phyloP scores from a whole-genome alignment of 2,797 vertebrate genomes.

The Phalanger gymnotis region DNA sequence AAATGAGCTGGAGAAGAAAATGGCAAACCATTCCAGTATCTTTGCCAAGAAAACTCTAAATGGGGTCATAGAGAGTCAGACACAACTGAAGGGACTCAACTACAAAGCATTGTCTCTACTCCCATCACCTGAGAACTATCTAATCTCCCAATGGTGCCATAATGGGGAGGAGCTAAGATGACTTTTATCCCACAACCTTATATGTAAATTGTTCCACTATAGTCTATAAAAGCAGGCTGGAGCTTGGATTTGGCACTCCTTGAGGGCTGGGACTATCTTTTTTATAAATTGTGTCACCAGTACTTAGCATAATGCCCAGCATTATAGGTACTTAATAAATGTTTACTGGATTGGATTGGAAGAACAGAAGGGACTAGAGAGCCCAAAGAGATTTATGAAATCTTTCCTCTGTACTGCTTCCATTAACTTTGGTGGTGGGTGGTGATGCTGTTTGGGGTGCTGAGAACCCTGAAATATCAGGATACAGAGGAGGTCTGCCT shows the following conservation, averaged over 20 bases:
- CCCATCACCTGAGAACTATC: neutral
- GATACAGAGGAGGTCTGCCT: no score
- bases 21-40: neutral
- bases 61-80: neutral
- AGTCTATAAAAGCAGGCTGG: neutral
- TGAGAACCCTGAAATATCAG: no score
- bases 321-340: neutral
- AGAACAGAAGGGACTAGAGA: neutral
- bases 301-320: neutral
- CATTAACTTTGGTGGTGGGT: neutral
- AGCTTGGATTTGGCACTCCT: neutral
- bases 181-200: neutral
- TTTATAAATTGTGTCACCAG: neutral
- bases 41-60: neutral
- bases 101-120: neutral
- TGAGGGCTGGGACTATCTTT: neutral
- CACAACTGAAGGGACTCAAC: neutral
- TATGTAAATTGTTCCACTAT: neutral
- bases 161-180: neutral
- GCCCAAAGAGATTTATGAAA: neutral
- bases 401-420: neutral
- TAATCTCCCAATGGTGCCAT: neutral
- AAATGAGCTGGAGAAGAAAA: neutral
- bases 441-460: no score
- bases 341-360: neutral